A percentile compares a stretch with the other conserved stretches of the same genome.
Conservation (phyloP, 2,797 vertebrate genomes). For the Setipinna tenuifilis region DNA sequence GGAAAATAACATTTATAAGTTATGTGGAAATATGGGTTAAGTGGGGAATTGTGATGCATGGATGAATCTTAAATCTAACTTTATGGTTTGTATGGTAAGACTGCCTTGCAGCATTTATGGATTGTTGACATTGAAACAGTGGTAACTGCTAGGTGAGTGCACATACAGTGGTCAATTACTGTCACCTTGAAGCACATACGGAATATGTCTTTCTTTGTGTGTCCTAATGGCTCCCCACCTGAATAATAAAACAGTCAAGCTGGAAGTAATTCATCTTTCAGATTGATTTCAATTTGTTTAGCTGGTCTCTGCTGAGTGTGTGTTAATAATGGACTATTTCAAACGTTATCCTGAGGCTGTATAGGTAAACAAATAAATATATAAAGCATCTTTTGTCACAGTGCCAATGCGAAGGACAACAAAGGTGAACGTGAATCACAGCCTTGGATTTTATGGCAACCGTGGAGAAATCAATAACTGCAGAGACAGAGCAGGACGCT, state of each 20-base stretch:
- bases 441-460: background rate
- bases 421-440: conserved; percentile 34
- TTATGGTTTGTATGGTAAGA: background rate
- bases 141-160: background rate
- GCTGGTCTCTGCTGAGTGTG: background rate
- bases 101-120: background rate
- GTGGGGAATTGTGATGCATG: background rate
- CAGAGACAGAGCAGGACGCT: background rate
- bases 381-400: conserved; percentile 23
- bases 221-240: background rate
- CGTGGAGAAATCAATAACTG: background rate
- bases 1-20: background rate
- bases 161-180: background rate
- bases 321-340: background rate
- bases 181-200: background rate
- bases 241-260: background rate
- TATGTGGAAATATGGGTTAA: background rate
- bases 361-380: background rate
- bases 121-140: background rate
- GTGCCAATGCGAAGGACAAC: conserved; percentile 36
- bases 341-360: background rate
- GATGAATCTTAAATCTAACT: background rate
- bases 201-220: background rate
- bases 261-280: conserved; percentile 12
- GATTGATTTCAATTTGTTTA: conserved; percentile 11